Base-by-base conservation (phyloP, 1,140 invertebrate species). In the Cydia pomonella region DNA sequence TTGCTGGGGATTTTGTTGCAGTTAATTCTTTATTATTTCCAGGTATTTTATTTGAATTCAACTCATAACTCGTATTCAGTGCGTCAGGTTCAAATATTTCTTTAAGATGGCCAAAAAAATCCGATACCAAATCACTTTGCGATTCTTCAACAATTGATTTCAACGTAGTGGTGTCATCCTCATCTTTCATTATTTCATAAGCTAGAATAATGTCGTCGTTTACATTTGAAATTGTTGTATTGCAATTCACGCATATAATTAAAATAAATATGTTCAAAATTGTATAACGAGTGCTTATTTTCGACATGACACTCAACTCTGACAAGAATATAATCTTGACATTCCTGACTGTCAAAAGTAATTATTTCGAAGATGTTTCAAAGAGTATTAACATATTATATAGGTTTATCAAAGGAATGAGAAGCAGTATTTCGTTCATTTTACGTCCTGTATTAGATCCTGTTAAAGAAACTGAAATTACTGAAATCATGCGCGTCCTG, bases 41-140 rank as follows among this genome's bases (percentile, higher is more conserved):
- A 6, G 16, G 4, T 7, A 50, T 59, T 59, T 23, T 2, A 59
- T 59, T 23, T 3, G n/a, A 59, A 5, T 59, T 59, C 12, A 10
- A 9, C 2, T 23, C 53, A 59, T 23, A 12, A 53, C 16, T 53
- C 5, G n/a, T 53, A n/a, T 53, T 53, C 6, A 6, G 6, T 53
- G 4, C 16, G 5, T 53, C 50, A 12, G 18, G 79, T 62, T 77
- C 66, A 53, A 87, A 90, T 73, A 90, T 83, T 77, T 87, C 77
- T 79, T 84, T 85, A 13, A 83, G 80, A 77, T 90, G 87, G 76
- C 86, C 76, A 13, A 88, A 78, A 13, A 90, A 74, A 78, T 88
- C 82, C 13, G 84, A 82, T 69, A 87, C 84, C 53, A 88, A 75
- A 77, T 87, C 80, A 69, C 76, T 71, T 76, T 44, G 76, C n/a